These are phyloP conservation scores for Acanthaster planci DNA, from an alignment of 35 echinoderm and acorn worm species.

Conservation along the genomic window DNA sequence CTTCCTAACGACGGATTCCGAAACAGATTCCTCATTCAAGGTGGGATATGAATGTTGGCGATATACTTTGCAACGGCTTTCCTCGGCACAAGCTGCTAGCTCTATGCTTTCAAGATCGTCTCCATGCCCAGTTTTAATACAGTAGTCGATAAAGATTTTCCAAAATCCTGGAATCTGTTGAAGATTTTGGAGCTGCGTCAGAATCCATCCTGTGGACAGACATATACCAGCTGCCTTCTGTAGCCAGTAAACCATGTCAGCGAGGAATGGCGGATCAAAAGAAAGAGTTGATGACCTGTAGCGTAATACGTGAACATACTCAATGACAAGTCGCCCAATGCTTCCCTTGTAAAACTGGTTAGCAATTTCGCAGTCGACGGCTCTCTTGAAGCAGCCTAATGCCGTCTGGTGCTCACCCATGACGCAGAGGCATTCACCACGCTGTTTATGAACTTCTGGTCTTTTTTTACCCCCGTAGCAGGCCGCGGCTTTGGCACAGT, in stretches of 20 bases:
- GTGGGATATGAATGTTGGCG: no score
- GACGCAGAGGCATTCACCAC: not conserved
- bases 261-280: not conserved
- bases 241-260: slow-evolving; percentile 13
- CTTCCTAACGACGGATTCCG: no score
- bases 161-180: not conserved
- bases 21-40: no score
- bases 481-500: not conserved
- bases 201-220: not conserved
- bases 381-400: not conserved
- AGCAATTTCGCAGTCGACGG: not conserved
- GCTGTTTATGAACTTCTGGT: not conserved
- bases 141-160: not conserved
- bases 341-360: not conserved
- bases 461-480: not conserved
- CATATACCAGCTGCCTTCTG: not conserved
- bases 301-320: not conserved
- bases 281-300: not conserved
- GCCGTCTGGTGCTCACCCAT: not conserved
- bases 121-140: not conserved
- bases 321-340: not conserved
- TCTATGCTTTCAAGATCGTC: not conserved
- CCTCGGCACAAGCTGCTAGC: not conserved
- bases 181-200: not conserved
- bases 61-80: no score